A percentile compares a stretch with the other conserved stretches of the same genome.
These are phyloP conservation scores for Alsophila aescularia DNA, from an alignment of 2,888 invertebrate genomes.

Conservation along the genomic window DNA sequence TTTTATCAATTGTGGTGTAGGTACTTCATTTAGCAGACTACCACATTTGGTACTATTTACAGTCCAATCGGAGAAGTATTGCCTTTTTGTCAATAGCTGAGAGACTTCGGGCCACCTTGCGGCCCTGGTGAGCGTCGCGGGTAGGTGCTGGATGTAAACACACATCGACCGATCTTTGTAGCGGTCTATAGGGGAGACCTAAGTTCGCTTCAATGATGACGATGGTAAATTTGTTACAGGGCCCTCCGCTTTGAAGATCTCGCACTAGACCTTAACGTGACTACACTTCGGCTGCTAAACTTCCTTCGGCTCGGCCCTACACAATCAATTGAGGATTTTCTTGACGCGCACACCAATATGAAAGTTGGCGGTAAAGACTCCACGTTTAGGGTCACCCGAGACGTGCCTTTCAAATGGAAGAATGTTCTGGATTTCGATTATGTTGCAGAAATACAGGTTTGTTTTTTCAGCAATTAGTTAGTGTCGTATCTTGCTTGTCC, in stretches of 20 bases:
- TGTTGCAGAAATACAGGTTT: slow-evolving; percentile 87
- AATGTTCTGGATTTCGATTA: slow-evolving; percentile 88
- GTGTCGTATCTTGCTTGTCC: too few species aligned
- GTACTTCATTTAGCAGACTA: too few species aligned
- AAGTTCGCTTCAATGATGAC: too few species aligned
- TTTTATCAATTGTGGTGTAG: too few species aligned
- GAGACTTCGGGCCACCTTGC: too few species aligned
- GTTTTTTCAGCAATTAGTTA: slow-evolving; percentile 36
- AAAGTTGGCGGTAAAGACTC: slow-evolving; percentile 93
- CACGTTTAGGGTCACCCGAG: slow-evolving; percentile 92
- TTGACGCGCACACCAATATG: slow-evolving; percentile 91
- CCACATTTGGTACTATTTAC: too few species aligned
- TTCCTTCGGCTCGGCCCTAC: slow-evolving; percentile 90
- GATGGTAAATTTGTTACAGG: slow-evolving; percentile 71
- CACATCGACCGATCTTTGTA: too few species aligned
- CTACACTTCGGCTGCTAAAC: slow-evolving; percentile 87
- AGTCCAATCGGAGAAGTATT: too few species aligned
- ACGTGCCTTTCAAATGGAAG: slow-evolving; percentile 94
- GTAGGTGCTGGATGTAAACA: too few species aligned
- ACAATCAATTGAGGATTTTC: slow-evolving; percentile 87
- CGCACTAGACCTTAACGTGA: slow-evolving; percentile 89
- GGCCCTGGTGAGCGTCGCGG: too few species aligned
- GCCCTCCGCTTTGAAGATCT: slow-evolving; percentile 94
- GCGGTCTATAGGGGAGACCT: too few species aligned
- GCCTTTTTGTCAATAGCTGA: too few species aligned